Base-by-base conservation (phyloP, 92 coral and sea anemone species). In the Galaxea fascicularis region DNA sequence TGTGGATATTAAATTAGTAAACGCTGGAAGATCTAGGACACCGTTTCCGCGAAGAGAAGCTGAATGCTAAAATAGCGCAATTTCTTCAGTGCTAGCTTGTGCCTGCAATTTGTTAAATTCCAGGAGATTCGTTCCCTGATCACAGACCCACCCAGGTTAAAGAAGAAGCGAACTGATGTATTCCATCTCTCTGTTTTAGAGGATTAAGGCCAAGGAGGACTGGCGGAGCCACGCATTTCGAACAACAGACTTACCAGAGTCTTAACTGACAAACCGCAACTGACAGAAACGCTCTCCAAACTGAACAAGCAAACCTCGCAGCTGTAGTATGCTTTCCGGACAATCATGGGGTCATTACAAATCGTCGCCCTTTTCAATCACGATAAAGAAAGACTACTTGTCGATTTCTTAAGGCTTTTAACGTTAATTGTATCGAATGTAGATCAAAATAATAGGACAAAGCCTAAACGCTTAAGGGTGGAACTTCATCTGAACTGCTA, bases 361-460 rank as follows among this genome's bases (percentile, higher is more conserved):
- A 45, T 78, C 59, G 11, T 28, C 83, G 64, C 74, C 83, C 83
- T 78, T 49, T 62, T 46, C 47, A 64, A 49, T 65, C 73, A 58
- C 65, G 59, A 63, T 65, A 44, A 44, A 27, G 44, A 77, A 44
- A 25, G 49, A 24, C 54, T 62, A 46, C 71, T 24, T 47, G 15
- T 22, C 10, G n/a, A 30, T 74, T 28, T 47, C 79, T 54, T 29
- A 59, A 77, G 45, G 28, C 49, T 65, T 46, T 24, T 11, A 46
- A 25, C 17, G 27, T 45, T 47, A 63, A 78, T 28, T 39, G 56
- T 25, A 46, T 12, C 22, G 64, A 21, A 51, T 24, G 3, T 57
- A 28, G 83, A 39, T 69, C 56, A 21, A 14, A 47, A 62, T 45
- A 71, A 71, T 30, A 71, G 15, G 9, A 4, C 54, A 20, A 71